Evolutionary conservation across 2,113 vertebrate species (phyloP).

Genomic region (Aphyosemion australe): DNA sequence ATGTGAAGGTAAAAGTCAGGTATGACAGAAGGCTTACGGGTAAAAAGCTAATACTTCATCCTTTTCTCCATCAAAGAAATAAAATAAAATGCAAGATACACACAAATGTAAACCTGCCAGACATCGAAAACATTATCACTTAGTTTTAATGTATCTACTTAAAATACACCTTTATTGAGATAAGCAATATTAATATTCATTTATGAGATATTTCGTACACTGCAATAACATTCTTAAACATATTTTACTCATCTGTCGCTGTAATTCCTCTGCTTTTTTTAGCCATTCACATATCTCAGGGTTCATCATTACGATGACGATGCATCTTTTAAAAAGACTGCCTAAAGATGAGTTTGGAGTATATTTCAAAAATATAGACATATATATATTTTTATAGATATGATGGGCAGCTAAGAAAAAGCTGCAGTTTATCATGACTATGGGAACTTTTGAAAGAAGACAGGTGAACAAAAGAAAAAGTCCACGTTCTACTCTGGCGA

Average conservation of each 20-base stretch:
- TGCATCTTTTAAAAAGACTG: constrained; percentile 68
- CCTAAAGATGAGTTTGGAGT: constrained; percentile 47
- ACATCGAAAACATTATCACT: constrained; percentile 76
- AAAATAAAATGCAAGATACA: constrained; percentile 72
- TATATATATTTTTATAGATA: constrained; percentile 13
- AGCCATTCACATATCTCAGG: constrained; percentile 86
- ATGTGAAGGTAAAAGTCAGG: constrained; percentile 60
- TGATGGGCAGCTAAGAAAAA: constrained; percentile 32
- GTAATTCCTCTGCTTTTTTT: constrained; percentile 55
- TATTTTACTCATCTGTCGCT: constrained; percentile 64
- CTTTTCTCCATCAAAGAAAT: constrained; percentile 68
- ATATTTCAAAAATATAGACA: constrained; percentile 33
- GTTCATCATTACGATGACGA: constrained; percentile 74
- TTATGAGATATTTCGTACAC: constrained; percentile 83
- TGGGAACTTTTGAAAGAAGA: constrained; percentile 44
- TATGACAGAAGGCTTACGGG: constrained; percentile 66
- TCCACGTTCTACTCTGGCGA: constrained; percentile 1
- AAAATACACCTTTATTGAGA: constrained; percentile 80
- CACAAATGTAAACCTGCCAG: constrained; percentile 80
- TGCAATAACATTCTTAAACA: constrained; percentile 82
- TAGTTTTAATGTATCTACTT: constrained; percentile 78
- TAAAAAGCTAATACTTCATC: constrained; percentile 83
- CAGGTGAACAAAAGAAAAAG: constrained; percentile 25
- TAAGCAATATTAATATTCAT: constrained; percentile 80
- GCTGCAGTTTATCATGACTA: constrained; percentile 37